Evolutionary conservation across 2,113 vertebrate genomes (phyloP).

Genomic region (Otis tarda): DNA sequence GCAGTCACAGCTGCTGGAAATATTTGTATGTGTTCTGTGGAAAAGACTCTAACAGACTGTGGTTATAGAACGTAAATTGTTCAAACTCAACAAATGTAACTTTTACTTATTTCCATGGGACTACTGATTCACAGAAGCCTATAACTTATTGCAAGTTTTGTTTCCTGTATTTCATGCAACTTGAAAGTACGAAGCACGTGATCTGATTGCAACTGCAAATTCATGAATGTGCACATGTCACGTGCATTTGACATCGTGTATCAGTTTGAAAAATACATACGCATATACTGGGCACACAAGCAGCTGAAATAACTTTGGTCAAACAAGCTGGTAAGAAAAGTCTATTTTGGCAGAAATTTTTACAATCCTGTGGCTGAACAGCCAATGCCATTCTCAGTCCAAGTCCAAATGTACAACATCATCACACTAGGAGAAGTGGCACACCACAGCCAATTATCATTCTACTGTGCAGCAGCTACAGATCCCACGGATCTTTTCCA

Average conservation of each 20-base stretch:
- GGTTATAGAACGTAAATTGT: neutral
- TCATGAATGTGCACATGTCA: too few species aligned
- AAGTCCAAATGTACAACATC: neutral
- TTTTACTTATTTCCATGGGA: neutral
- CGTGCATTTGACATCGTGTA: fast-evolving
- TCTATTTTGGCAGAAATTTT: neutral
- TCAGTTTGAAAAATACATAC: neutral
- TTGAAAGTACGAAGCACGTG: neutral
- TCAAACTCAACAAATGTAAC: neutral
- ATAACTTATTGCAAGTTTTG: neutral
- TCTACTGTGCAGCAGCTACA: neutral
- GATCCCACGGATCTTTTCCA: neutral
- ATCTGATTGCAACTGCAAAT: neutral
- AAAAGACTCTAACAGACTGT: neutral
- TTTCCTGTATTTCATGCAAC: neutral
- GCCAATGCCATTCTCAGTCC: neutral
- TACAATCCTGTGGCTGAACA: neutral
- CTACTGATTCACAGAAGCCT: neutral
- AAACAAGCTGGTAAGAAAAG: neutral
- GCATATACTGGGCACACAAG: neutral
- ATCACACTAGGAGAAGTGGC: neutral
- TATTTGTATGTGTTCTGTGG: neutral
- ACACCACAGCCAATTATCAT: neutral
- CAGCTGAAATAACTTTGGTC: neutral
- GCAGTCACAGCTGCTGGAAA: neutral